Percentiles rank a stretch among this genome's conserved stretches.
These are phyloP conservation scores for Pygocentrus nattereri DNA, from an alignment of 2,797 vertebrate species.

Conservation along the genomic window DNA sequence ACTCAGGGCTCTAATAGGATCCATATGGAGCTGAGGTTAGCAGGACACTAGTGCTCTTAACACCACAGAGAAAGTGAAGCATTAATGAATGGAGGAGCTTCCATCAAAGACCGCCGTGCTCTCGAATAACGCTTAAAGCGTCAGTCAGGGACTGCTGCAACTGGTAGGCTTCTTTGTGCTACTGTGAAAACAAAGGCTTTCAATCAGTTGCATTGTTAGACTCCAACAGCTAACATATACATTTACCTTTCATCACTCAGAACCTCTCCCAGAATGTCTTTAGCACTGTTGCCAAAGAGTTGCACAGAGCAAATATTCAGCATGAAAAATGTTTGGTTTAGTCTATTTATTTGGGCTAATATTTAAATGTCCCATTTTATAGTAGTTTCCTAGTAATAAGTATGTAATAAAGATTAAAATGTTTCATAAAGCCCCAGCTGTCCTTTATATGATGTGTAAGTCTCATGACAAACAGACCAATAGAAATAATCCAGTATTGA, in stretches of 20 bases:
- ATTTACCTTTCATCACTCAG: background rate
- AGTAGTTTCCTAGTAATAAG: too few species aligned
- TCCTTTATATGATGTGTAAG: too few species aligned
- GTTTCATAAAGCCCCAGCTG: too few species aligned
- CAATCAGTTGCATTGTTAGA: background rate
- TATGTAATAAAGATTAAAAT: too few species aligned
- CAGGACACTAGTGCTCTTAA: conserved; percentile 38
- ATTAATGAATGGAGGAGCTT: conserved; percentile 31
- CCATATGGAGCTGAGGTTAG: conserved; percentile 47
- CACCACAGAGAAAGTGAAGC: conserved; percentile 28
- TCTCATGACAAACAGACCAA: too few species aligned
- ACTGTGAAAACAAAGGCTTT: conserved; percentile 1
- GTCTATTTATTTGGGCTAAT: too few species aligned
- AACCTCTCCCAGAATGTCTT: background rate
- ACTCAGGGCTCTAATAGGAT: conserved; percentile 47
- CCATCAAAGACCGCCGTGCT: conserved; percentile 15
- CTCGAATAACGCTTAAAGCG: background rate
- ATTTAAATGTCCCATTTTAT: too few species aligned
- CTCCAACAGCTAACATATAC: background rate
- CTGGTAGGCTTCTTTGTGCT: background rate
- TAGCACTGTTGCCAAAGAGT: background rate
- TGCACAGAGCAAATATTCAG: background rate
- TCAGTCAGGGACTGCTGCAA: background rate
- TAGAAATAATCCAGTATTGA: too few species aligned
- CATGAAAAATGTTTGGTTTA: too few species aligned